A percentile compares a stretch with the other conserved stretches of the same genome.
Evolutionary conservation across 1,140 invertebrate genomes (phyloP).

Genomic region (Spodoptera frugiperda): DNA sequence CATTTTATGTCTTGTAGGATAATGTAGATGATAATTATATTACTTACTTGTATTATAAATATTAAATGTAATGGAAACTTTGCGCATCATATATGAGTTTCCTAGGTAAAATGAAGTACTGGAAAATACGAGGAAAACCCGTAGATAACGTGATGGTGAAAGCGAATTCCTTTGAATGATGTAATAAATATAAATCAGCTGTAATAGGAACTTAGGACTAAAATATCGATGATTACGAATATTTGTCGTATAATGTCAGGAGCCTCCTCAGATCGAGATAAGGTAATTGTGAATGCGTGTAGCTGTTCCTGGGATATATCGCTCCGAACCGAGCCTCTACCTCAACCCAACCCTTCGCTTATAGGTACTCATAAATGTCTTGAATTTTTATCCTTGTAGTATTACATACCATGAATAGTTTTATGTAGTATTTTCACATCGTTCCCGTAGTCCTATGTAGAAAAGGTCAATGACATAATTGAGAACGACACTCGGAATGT

Average conservation of each 20-base stretch:
- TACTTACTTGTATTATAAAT: background rate
- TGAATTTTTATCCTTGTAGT: background rate
- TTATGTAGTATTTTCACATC: background rate
- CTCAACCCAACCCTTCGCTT: background rate
- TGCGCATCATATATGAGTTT: background rate
- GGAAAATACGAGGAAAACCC: conserved; percentile 21
- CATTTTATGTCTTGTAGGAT: background rate
- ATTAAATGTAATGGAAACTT: background rate
- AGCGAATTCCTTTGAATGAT: conserved; percentile 12
- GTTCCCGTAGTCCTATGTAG: conserved; percentile 24
- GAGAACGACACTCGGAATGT: conserved; percentile 39
- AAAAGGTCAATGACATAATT: conserved; percentile 46
- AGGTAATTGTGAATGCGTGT: conserved; percentile 83
- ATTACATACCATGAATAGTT: background rate
- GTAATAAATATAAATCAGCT: background rate
- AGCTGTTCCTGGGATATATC: conserved; percentile 78
- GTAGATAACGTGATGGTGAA: background rate
- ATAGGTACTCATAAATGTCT: background rate
- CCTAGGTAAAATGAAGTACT: background rate
- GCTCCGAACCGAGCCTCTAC: conserved; percentile 34
- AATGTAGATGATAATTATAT: background rate
- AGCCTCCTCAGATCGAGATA: conserved; percentile 72
- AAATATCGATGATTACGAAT: conserved; percentile 69
- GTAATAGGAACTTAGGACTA: conserved; percentile 9
- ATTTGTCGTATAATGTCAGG: conserved; percentile 80